Evolutionary conservation across 1,140 invertebrate genomes (phyloP).

Genomic region (Drosophila neocordata): DNA sequence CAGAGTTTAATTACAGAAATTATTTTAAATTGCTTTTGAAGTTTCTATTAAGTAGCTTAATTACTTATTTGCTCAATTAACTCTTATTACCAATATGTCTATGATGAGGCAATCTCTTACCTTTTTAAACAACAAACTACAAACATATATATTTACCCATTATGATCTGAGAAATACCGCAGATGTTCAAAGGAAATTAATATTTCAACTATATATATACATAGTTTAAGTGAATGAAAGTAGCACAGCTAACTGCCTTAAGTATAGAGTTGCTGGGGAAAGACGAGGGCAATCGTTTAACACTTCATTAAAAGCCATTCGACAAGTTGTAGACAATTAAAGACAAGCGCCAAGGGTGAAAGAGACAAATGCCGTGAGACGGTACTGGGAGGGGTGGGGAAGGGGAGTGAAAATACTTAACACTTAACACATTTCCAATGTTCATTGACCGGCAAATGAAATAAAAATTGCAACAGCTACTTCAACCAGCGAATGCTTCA

Average conservation of each 20-base stretch:
- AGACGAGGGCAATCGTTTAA: constrained; percentile 47
- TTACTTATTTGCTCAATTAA: constrained; percentile 23
- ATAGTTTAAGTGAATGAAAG: constrained; percentile 15
- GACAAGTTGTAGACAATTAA: constrained; percentile 76
- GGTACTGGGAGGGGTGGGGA: background rate
- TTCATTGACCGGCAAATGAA: constrained; percentile 78
- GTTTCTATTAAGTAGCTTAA: constrained; percentile 29
- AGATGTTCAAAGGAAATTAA: constrained; percentile 40
- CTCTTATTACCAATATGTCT: constrained; percentile 22
- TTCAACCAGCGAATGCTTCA: constrained; percentile 70
- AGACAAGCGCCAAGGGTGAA: constrained; percentile 45
- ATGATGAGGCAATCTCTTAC: background rate
- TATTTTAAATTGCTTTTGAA: constrained; percentile 3
- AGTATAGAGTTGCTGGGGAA: too few relatives aligned
- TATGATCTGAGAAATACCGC: constrained; percentile 42
- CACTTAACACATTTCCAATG: constrained; percentile 79
- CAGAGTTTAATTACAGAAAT: background rate
- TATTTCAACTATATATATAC: constrained; percentile 38
- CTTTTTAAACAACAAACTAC: constrained; percentile 4
- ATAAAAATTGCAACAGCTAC: constrained; percentile 80
- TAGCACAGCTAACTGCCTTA: background rate
- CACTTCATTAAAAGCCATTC: constrained; percentile 75
- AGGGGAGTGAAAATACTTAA: constrained; percentile 40
- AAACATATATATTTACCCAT: constrained; percentile 19
- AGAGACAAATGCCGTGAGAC: constrained; percentile 1